Evolutionary conservation across 2,888 invertebrate species (phyloP), one percentile per base, ranked within the genome.

Genomic region (Melanchra persicariae): DNA sequence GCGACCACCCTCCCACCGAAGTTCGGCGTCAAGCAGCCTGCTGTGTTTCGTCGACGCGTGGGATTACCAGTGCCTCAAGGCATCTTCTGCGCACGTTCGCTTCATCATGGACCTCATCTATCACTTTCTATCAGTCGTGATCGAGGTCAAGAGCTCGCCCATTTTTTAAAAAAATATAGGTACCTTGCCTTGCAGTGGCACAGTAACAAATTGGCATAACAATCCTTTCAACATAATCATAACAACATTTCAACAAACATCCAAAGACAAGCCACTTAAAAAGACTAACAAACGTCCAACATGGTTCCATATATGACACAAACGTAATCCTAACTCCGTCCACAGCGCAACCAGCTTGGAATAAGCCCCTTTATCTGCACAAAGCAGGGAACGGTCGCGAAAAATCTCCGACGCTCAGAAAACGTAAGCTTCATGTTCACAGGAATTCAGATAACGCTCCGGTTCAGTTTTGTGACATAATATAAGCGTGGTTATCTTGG

Each of bases 331-430:
- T 43, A 49, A 43, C 30, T 49, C 37, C 43, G 10, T 59, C 10
- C 34, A 49, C 26, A 51, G 10, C 22, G 19, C 55, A 54, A 74
- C 47, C 60, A 73, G 68, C 54, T 73, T n/a, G 26, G 54, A 65
- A 72, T 84, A 84, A 84, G 34, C 68, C 63, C 62, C 47, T 70
- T 79, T 76, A 82, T 84, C 79, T 60, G 51, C 65, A 63, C 74
- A 64, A 71, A 73, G 74, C 79, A 67, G 69, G n/a, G 63, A 24
- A 47, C n/a, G 59, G 68, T 72, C 66, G 61, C 24, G 64, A 68
- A 85, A 82, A 83, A 83, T 79, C 68, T 85, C 34, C 22, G 10
- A 40, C 49, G 30, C 34, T 65, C 40, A 71, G 45, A 77, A 70
- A 77, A 65, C 17, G 66, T 43, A 64, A 69, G 60, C 63, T 76